Percentiles rank a stretch among this genome's conserved stretches.
Evolutionary conservation across 1,140 invertebrate species (phyloP).

Genomic region (Drosophila melanogaster): DNA sequence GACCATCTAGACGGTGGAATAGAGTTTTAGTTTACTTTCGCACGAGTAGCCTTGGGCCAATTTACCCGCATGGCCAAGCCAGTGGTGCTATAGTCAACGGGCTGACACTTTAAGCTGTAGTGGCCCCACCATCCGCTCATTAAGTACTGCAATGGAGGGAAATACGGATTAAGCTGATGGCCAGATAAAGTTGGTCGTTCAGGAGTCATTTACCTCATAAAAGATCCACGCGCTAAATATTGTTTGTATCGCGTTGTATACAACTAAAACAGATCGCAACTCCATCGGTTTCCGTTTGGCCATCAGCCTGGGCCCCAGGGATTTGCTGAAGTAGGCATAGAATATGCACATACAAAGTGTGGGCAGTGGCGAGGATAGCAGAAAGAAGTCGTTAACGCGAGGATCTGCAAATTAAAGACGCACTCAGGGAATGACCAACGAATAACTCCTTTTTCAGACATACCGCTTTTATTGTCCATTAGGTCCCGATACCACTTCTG

Average conservation of each 20-base stretch:
- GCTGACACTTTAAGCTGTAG: conserved; percentile 97
- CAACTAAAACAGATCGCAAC: conserved; percentile 91
- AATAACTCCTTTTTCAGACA: conserved; percentile 71
- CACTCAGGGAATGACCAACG: neutral
- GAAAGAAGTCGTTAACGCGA: conserved; percentile 94
- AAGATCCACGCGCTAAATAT: conserved; percentile 96
- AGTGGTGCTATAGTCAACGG: conserved; percentile 95
- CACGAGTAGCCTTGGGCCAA: conserved; percentile 36
- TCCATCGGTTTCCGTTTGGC: conserved; percentile 95
- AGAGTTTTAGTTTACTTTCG: neutral
- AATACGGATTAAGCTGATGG: neutral
- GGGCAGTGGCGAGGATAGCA: conserved; percentile 96
- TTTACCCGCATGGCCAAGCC: conserved; percentile 93
- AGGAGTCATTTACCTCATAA: conserved; percentile 90
- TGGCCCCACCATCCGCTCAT: conserved; percentile 93
- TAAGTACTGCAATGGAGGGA: conserved; percentile 88
- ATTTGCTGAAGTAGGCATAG: conserved; percentile 94
- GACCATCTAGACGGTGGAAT: conserved; percentile 89
- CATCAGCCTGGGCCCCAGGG: conserved; percentile 94
- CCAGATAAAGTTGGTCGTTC: no score
- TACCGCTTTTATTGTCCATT: conserved; percentile 92
- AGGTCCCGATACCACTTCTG: conserved; percentile 91
- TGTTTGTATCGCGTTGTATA: conserved; percentile 96
- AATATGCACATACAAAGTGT: conserved; percentile 93
- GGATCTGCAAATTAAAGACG: conserved; percentile 88